Percentiles rank a stretch among this genome's conserved stretches.
These are phyloP conservation scores for Drosophila tani DNA, from an alignment of 1,140 invertebrate species.

Conservation along the genomic window DNA sequence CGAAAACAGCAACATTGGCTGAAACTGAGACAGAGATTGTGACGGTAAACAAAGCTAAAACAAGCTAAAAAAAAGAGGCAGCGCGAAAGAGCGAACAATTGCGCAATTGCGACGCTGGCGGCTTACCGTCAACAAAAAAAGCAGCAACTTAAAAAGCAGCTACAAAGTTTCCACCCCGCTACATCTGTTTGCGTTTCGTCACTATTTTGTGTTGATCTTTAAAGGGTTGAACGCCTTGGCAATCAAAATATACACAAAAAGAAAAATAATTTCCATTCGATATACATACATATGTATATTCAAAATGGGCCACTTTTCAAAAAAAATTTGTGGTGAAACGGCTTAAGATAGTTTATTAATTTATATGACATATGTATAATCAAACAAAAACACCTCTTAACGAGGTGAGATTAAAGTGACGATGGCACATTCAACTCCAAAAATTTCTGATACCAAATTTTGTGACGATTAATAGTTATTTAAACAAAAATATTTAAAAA, in stretches of 20 bases:
- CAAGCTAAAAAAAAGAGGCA: conserved; percentile 57
- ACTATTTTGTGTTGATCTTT: not conserved
- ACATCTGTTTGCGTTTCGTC: conserved; percentile 3
- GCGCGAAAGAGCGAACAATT: conserved; percentile 69
- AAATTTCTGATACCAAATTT: too few species aligned
- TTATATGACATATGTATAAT: too few species aligned
- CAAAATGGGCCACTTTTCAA: too few species aligned
- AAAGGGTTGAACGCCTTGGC: conserved; percentile 17
- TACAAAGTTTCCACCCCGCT: conserved; percentile 8
- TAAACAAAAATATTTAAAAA: too few species aligned
- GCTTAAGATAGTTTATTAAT: too few species aligned
- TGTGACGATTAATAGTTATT: too few species aligned
- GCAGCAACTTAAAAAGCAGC: conserved; percentile 10
- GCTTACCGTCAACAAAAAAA: conserved; percentile 21
- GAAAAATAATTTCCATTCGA: too few species aligned
- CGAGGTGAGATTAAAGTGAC: too few species aligned
- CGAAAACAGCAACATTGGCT: conserved; percentile 40
- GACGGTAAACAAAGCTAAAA: conserved; percentile 33
- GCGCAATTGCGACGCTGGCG: conserved; percentile 63
- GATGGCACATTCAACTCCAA: too few species aligned
- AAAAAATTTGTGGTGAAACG: too few species aligned
- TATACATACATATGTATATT: too few species aligned
- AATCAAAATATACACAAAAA: conserved; percentile 7
- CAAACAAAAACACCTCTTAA: too few species aligned
- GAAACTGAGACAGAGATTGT: conserved; percentile 14